These are phyloP conservation scores for Magallana nippona DNA, from an alignment of 2,888 invertebrate species.

Conservation along the genomic window DNA sequence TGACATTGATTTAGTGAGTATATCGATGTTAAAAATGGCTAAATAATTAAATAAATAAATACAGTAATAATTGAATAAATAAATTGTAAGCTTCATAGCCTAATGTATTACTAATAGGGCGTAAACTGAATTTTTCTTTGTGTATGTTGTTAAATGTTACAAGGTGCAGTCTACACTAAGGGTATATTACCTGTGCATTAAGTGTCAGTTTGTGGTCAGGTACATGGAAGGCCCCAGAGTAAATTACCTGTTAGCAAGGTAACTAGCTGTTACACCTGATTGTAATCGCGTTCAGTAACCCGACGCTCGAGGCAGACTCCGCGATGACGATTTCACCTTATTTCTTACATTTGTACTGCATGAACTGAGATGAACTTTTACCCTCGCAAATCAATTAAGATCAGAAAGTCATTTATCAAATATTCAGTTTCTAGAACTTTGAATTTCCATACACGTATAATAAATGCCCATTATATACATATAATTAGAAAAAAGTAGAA, in stretches of 20 bases:
- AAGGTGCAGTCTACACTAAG: background rate
- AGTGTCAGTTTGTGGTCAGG: slow-evolving; percentile 1
- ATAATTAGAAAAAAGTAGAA: too few species aligned
- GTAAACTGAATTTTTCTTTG: background rate
- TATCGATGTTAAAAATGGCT: too few species aligned
- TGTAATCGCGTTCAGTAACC: background rate
- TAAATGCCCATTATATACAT: too few species aligned
- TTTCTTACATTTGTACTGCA: background rate
- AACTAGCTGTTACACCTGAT: slow-evolving; percentile 1
- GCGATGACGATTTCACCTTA: background rate
- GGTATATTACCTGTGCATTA: slow-evolving; percentile 18
- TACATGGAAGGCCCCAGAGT: background rate
- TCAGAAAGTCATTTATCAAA: too few species aligned
- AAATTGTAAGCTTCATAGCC: too few species aligned
- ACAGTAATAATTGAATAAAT: too few species aligned
- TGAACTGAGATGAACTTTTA: too few species aligned
- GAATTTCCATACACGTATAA: too few species aligned
- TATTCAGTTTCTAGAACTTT: too few species aligned
- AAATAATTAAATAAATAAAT: too few species aligned
- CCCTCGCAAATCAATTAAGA: too few species aligned
- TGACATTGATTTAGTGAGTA: too few species aligned
- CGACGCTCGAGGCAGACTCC: background rate
- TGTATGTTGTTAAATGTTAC: background rate
- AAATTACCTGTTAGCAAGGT: background rate
- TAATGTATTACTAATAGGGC: slow-evolving; percentile 20